Evolutionary conservation across 2,888 invertebrate species (phyloP).

Genomic region (Lepas anatifera): DNA sequence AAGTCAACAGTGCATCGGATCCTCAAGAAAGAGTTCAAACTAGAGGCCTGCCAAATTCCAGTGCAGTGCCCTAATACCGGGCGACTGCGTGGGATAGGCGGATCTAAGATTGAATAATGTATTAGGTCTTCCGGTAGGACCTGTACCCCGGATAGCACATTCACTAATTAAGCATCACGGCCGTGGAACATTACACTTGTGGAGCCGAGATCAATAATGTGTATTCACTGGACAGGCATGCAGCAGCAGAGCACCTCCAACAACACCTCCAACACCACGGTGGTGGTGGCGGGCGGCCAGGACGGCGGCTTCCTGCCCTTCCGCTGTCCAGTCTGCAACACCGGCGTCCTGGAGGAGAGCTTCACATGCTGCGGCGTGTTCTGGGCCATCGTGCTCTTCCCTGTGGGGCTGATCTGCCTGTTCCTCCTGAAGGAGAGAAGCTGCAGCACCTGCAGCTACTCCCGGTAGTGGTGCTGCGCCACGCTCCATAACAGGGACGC

Average conservation of each 20-base stretch:
- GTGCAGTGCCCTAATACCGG: too few species aligned
- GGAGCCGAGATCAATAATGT: too few species aligned
- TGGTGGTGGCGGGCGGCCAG: neutral
- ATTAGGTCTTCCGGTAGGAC: too few species aligned
- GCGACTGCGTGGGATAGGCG: too few species aligned
- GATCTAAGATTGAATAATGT: too few species aligned
- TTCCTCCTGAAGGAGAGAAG: slow-evolving; percentile 8
- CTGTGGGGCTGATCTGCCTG: slow-evolving; percentile 13
- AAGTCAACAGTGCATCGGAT: too few species aligned
- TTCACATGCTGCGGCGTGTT: slow-evolving; percentile 18
- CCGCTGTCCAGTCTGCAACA: slow-evolving; percentile 8
- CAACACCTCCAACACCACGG: neutral
- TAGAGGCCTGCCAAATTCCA: too few species aligned
- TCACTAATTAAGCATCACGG: too few species aligned
- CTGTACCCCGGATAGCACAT: too few species aligned
- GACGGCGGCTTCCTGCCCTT: neutral
- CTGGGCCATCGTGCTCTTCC: slow-evolving; percentile 15
- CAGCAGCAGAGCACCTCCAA: neutral
- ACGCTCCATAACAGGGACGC: too few species aligned
- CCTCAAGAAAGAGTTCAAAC: too few species aligned
- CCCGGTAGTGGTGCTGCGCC: neutral
- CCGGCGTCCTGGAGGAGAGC: slow-evolving; percentile 16
- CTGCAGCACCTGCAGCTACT: slow-evolving; percentile 11
- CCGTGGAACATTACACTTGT: too few species aligned
- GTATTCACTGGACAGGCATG: neutral